Evolutionary conservation across 1,140 invertebrate species (phyloP), one percentile per base, ranked within the genome.

Genomic region (Dinoponera quadriceps): DNA sequence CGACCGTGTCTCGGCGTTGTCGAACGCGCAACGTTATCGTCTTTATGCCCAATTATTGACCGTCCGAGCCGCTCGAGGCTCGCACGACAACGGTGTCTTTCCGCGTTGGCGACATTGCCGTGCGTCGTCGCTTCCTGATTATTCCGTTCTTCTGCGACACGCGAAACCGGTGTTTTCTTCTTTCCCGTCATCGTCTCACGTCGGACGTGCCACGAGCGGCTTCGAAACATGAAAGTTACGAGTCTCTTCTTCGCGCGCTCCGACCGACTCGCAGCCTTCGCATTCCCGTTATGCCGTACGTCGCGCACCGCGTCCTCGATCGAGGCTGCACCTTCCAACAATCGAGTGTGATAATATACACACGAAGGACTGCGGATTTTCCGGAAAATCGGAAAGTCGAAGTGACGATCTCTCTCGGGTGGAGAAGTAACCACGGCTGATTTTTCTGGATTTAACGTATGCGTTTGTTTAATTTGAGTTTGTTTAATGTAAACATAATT

Each of bases 11-110:
- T 49, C 51, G 9, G 14, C 49, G n/a, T 3, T n/a, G 29, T 60
- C 48, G 29, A 3, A 13, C 27, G 54, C 33, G 5, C n/a, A n/a
- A 13, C 20, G 49, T 69, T 77, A 48, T 55, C 44, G 59, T 83
- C 54, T 13, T 22, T 16, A n/a, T n/a, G 22, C 29, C 59, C 66
- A 86, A 86, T 86, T 86, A 86, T 87, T 83, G 71, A 77, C 49
- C 84, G 54, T 78, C 80, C 51, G 48, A 72, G 38, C 65, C 9
- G 51, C 54, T 44, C 57, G 33, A 29, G 27, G 51, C 59, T 77
- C 63, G 33, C 33, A 16, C 80, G 25, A 38, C 14, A 51, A 38
- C 33, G 44, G n/a, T 18, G 27, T 69, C 69, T 69, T 63, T 44
- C 3, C 13, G 11, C 48, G 11, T 49, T 62, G 49, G 38, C 25